Base-by-base conservation (phyloP, 2,888 invertebrate species). In the Dendrolimus pini region DNA sequence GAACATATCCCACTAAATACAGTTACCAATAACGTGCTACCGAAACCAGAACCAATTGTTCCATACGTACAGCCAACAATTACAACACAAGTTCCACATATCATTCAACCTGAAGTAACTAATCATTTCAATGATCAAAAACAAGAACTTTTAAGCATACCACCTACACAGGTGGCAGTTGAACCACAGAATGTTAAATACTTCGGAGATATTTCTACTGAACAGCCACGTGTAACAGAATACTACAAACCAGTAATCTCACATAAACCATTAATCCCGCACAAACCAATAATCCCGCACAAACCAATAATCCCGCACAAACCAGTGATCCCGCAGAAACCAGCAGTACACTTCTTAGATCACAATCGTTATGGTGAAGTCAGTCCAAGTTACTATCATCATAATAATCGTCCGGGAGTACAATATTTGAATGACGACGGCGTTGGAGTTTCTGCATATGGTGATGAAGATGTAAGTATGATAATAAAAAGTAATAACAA, bases 1-100 rank as follows among this genome's bases (percentile, higher is more conserved):
- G 89, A 88, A 60, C 75, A 85, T 59, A 91, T 76, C 53, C 91
- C 91, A 1, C 89, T 91, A 42, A 83, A 80, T 30, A 92, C 92
- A 78, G 79, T 87, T 53, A 67, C 85, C 2, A 77, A 84, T 53
- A 91, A 91, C 59, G 71, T 89, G 55, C 47, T 10, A 9, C 9
- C 9, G 2, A 47, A 10, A 9, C 9, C 47, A 47, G 12, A 47
- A 47, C 47, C 9, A 7, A 12, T 9, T 10, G 47, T 47, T 47
- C 9, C 12, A 47, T 10, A 9, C 12, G 47, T 47, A 9, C 47
- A 12, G 1, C 66, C 68, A 13, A 75, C 63, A 58, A 64, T 69
- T 8, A 63, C 68, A 56, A 60, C 70, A 12, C 72, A 66, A 47
- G 66, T 67, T n/a, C 52, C 9, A 47, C 47, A 47, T 47, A 47